A percentile compares a stretch with the other conserved stretches of the same genome.
Conservation (phyloP, 2,888 invertebrate genomes). For the Meta bourneti region DNA sequence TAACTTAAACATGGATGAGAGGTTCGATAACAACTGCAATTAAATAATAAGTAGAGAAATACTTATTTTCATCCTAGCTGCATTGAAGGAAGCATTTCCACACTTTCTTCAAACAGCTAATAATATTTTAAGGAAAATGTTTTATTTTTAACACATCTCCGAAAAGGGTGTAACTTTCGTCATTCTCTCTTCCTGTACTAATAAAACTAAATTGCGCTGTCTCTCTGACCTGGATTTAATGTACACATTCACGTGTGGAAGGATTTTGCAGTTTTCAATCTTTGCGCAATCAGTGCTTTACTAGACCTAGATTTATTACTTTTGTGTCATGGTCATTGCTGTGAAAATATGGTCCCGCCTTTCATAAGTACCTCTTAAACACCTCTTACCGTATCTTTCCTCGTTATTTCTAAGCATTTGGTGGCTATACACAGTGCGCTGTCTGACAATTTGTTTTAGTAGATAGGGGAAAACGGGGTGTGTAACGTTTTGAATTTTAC, state of each 20-base stretch:
- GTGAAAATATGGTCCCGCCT: background rate
- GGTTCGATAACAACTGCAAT: too few species aligned
- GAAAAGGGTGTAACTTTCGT: background rate
- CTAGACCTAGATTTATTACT: background rate
- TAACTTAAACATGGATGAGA: too few species aligned
- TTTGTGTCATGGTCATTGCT: background rate
- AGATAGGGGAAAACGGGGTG: too few species aligned
- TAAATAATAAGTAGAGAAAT: too few species aligned
- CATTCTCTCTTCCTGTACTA: background rate
- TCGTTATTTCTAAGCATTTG: background rate
- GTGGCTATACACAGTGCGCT: too few species aligned
- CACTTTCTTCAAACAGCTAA: too few species aligned
- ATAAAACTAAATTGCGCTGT: background rate
- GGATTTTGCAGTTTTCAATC: background rate
- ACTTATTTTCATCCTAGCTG: too few species aligned
- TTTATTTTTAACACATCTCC: too few species aligned
- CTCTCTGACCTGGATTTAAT: background rate
- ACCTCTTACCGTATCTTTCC: background rate
- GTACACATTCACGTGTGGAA: background rate
- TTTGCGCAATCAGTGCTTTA: background rate
- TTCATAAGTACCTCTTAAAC: background rate
- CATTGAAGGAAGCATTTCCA: too few species aligned
- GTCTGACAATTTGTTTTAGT: too few species aligned
- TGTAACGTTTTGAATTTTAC: too few species aligned
- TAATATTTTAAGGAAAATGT: too few species aligned